Evolutionary conservation across 2,113 vertebrate genomes (phyloP), one percentile per base, ranked within the genome.

Genomic region (Lepus americanus): DNA sequence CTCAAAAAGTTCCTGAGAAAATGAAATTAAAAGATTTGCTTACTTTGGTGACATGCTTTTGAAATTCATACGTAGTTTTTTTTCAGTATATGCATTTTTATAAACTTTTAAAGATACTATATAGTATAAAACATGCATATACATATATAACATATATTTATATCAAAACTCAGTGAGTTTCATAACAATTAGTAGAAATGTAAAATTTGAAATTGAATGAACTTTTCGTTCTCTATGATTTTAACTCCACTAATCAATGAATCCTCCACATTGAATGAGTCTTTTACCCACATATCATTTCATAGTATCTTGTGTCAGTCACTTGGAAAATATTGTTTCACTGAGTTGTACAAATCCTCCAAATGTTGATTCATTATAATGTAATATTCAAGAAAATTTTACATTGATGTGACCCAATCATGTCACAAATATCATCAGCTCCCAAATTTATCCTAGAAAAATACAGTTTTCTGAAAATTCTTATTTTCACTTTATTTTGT

Each of bases 401-500:
- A 39, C 61, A 53, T 83, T 79, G 16, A 67, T 29, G 33, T 73
- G 13, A 44, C 17, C n/a, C 20, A 61, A 0, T 63, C 29, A 16
- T 9, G 13, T 55, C 17, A 55, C 14, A 61, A 85, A 92, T 80
- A 12, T 69, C 6, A 76, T 63, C 80, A 61, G 31, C 14, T 81
- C 36, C 16, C 20, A 70, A 39, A 23, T 6, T 85, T 29, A 73
- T 51, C 2, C 20, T 51, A 7, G 7, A 17, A 17, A 12, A 94
- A 83, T 67, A 44, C 4, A 53, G 36, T 16, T 78, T 87, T 95
- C 66, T 70, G 9, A 74, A 20, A 81, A 72, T 95, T 85, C 44
- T 33, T n/a, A 80, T 93, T 90, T 87, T 79, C 4, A 66, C 23
- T 70, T 82, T 87, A 90, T 36, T 74, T 80, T 25, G n/a, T 76